A percentile compares a stretch with the other conserved stretches of the same genome.
phyloP scores from a whole-genome alignment of 2,113 vertebrate genomes.

The Falcunculus frontatus region DNA sequence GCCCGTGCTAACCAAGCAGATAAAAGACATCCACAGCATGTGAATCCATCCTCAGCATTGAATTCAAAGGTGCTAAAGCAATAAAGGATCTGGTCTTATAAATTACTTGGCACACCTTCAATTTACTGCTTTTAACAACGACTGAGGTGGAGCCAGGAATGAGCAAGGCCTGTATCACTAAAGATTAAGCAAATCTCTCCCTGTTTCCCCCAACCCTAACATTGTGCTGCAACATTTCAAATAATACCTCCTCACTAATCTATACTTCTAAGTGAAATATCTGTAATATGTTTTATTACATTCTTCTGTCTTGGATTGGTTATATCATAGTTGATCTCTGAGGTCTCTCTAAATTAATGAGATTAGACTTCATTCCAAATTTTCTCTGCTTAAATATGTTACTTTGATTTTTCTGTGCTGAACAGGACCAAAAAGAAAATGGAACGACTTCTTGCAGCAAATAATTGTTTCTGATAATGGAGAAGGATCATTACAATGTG shows the following conservation, averaged over 20 bases:
- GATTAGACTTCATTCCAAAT: background rate
- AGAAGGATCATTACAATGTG: background rate
- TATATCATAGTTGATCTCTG: background rate
- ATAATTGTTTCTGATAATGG: background rate
- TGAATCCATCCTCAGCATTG: background rate
- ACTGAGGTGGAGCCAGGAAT: background rate
- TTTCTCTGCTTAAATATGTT: background rate
- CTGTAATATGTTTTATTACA: background rate
- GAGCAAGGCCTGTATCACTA: background rate
- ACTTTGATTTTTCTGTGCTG: background rate
- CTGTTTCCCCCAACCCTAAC: background rate
- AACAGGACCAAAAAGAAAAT: background rate
- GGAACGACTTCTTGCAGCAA: background rate
- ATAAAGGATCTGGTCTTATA: background rate
- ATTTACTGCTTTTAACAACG: background rate
- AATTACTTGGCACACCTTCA: background rate
- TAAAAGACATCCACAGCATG: background rate
- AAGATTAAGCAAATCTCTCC: background rate
- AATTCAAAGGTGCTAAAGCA: background rate
- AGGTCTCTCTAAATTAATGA: background rate
- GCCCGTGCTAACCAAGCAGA: background rate
- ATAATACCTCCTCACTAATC: background rate
- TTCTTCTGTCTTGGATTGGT: background rate
- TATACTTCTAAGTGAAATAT: background rate
- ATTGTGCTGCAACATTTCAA: background rate